Conservation (phyloP, 2,113 vertebrate species). For the Dipodomys spectabilis region DNA sequence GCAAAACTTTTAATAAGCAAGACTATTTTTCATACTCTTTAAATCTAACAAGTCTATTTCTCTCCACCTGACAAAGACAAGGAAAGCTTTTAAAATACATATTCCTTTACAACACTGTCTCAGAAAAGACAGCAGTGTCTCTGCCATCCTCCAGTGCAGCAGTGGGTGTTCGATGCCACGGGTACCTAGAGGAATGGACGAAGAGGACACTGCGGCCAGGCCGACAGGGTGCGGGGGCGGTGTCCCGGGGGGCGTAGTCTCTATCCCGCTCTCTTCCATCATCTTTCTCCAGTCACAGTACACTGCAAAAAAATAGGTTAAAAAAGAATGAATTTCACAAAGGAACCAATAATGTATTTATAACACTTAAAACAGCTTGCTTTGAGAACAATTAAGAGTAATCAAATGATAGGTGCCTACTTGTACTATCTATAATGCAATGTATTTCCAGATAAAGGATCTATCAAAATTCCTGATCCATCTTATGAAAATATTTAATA, state of each 20-base stretch:
- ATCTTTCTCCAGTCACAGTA: constrained; percentile 87
- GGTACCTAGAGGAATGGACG: constrained; percentile 87
- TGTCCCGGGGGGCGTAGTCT: constrained; percentile 94
- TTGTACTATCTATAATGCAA: neutral
- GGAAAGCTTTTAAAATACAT: neutral
- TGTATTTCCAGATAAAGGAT: constrained; percentile 31
- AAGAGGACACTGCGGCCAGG: constrained; percentile 56
- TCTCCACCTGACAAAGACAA: constrained; percentile 28
- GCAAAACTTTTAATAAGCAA: neutral
- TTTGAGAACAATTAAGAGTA: neutral
- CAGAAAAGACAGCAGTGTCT: neutral
- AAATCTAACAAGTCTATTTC: constrained; percentile 9
- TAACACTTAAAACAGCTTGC: neutral
- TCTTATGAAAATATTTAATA: neutral
- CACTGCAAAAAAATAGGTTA: constrained; percentile 39
- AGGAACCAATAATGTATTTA: neutral
- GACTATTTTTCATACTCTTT: neutral
- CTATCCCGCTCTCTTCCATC: constrained; percentile 99
- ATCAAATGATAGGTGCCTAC: neutral
- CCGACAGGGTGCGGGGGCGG: constrained; percentile 85
- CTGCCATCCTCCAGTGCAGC: neutral
- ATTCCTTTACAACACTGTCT: neutral
- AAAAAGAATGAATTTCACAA: neutral
- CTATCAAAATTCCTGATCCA: neutral
- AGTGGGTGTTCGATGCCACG: neutral